Base-by-base conservation (phyloP, 2,113 vertebrate species). In the Verasper variegatus region DNA sequence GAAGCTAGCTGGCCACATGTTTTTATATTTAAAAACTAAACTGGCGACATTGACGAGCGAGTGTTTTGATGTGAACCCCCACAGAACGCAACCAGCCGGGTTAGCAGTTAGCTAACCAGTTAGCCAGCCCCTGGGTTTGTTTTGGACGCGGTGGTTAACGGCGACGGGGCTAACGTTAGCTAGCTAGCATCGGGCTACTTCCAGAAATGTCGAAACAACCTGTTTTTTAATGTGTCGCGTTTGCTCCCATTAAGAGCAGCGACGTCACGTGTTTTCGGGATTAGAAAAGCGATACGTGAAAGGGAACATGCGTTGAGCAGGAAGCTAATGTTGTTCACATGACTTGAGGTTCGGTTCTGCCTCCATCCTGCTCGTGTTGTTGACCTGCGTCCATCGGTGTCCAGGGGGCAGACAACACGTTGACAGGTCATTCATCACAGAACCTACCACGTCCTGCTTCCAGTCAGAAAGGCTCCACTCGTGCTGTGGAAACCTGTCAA, bases 101-200 rank as follows among this genome's bases (percentile, higher is more conserved):
- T 40, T 11, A 11, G 37, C 37, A 4, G 2, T 8, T 65, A 21
- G 31, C 15, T 27, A 57, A 27, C 23, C n/a, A 11, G n/a, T 3
- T 5, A 15, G 24, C 23, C 6, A 20, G 31, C 51, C 2, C 42
- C 3, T 40, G 4, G 18, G 82, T 83, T 84, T 90, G 84, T 89
- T 86, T 88, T 88, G 86, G 76, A 83, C 52, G 56, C 54, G 71
- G 61, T 57, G 18, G 72, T 55, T 57, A 80, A 68, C 71, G 45
- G 45, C 35, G 69, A 67, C 31, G 51, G 75, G 75, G 80, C 75
- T 86, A 80, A 76, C n/a, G 21, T 0, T 31, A 71, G 80, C 80
- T 74, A 63, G 21, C 55, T 7, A 71, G 51, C 72, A 65, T 17
- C 27, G 24, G 12, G 47, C 55, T 66, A 54, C 45, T 42, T 12